These are phyloP conservation scores for Laspeyria flexula DNA, from an alignment of 2,888 invertebrate species.

Conservation along the genomic window DNA sequence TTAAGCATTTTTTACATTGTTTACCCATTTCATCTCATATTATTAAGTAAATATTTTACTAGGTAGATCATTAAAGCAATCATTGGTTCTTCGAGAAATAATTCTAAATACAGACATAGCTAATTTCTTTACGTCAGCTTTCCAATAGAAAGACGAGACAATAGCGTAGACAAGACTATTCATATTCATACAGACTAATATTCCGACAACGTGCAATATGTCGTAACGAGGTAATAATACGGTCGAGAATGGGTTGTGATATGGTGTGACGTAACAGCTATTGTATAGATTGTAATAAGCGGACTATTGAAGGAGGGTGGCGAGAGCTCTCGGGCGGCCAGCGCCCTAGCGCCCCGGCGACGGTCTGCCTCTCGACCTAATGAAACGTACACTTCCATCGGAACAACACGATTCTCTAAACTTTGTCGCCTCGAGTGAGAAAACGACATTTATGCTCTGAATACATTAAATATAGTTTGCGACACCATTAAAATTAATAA, in stretches of 20 bases:
- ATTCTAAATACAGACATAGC: conserved; percentile 34
- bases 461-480: background rate
- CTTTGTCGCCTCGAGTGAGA: conserved; percentile 32
- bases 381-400: conserved; percentile 58
- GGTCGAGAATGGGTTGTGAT: conserved; percentile 46
- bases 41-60: too few relatives aligned
- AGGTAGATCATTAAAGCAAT: too few relatives aligned
- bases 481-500: background rate
- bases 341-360: conserved; percentile 57
- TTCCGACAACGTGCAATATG: conserved; percentile 14
- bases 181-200: conserved; percentile 39
- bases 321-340: conserved; percentile 68
- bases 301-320: conserved; percentile 61
- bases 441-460: conserved; percentile 24
- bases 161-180: conserved; percentile 57
- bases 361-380: conserved; percentile 72
- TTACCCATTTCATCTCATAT: too few relatives aligned
- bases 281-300: conserved; percentile 58
- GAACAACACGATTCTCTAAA: conserved; percentile 42
- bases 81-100: conserved; percentile 14
- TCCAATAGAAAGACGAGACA: conserved; percentile 63
- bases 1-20: too few relatives aligned
- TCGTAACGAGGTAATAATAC: conserved; percentile 27
- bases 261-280: conserved; percentile 24
- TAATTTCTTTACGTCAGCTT: conserved; percentile 56